Percentiles rank a stretch among this genome's conserved stretches.
phyloP scores from a whole-genome alignment of 2,113 vertebrate species.

The Syngnathus scovelli region DNA sequence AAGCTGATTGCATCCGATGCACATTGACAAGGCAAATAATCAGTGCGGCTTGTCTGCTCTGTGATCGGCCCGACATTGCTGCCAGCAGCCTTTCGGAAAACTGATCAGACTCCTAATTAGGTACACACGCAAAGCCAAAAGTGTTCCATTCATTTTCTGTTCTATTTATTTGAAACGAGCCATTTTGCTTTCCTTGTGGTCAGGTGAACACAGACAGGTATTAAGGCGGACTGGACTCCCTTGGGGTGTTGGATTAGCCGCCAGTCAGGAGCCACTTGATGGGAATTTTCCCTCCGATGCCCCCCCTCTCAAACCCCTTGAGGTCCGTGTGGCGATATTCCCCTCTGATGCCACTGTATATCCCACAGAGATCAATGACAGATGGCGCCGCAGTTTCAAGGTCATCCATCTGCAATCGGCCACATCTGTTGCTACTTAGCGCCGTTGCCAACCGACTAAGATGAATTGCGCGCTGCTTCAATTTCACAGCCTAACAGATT shows the following conservation, averaged over 20 bases:
- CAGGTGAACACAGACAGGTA: conserved; percentile 3
- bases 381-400: conserved; percentile 23
- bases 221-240: background rate
- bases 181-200: background rate
- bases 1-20: background rate
- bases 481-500: conserved; percentile 24
- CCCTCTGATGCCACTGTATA: conserved; percentile 7
- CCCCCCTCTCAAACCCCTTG: conserved; percentile 13
- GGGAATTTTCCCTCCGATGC: conserved; percentile 16
- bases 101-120: background rate
- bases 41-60: conserved; percentile 9
- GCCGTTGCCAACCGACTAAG: conserved; percentile 10
- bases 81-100: background rate
- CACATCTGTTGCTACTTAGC: conserved; percentile 49
- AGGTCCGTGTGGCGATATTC: background rate
- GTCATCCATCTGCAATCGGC: conserved; percentile 24
- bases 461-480: conserved; percentile 24
- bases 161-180: background rate
- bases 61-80: conserved; percentile 5
- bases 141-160: too few species aligned
- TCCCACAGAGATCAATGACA: conserved; percentile 28
- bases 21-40: conserved; percentile 34
- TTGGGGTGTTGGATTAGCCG: conserved; percentile 8
- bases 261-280: background rate
- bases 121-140: background rate